phyloP scores from a whole-genome alignment of 1,140 invertebrate genomes.

The Heliconius nattereri region DNA sequence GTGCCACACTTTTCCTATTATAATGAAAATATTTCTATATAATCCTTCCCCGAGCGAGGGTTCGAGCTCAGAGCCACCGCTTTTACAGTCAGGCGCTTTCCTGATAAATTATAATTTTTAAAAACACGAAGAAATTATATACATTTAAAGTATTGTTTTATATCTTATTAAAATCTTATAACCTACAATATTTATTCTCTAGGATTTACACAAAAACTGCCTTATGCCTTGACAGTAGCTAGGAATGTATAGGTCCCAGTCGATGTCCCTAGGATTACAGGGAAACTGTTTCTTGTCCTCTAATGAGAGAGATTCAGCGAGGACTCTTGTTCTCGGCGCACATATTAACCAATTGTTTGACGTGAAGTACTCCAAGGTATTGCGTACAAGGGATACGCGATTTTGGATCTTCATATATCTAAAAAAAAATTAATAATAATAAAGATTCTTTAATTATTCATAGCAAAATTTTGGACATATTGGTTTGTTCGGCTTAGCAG shows the following conservation, averaged over 20 bases:
- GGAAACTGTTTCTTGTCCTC: slow-evolving; percentile 41
- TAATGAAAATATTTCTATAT: too few species aligned
- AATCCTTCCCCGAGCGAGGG: too few species aligned
- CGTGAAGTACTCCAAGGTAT: slow-evolving; percentile 41
- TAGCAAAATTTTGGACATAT: background rate
- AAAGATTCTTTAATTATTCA: background rate
- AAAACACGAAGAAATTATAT: background rate
- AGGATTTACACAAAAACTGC: slow-evolving; percentile 36
- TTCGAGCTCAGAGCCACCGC: too few species aligned
- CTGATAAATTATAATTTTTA: too few species aligned
- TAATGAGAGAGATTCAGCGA: slow-evolving; percentile 38
- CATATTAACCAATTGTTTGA: slow-evolving; percentile 44
- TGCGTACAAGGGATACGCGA: slow-evolving; percentile 16
- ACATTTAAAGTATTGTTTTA: background rate
- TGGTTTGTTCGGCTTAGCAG: too few species aligned
- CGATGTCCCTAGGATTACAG: slow-evolving; percentile 40
- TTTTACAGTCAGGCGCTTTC: too few species aligned
- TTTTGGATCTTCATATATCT: slow-evolving; percentile 46
- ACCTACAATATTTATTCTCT: background rate
- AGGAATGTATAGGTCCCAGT: slow-evolving; percentile 47
- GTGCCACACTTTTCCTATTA: too few species aligned
- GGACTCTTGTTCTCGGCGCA: slow-evolving; percentile 26
- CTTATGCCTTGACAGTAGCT: slow-evolving; percentile 44
- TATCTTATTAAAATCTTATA: background rate
- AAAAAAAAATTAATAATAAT: background rate